Base-by-base conservation (phyloP, 2,888 invertebrate species). In the Phasia obesa region DNA sequence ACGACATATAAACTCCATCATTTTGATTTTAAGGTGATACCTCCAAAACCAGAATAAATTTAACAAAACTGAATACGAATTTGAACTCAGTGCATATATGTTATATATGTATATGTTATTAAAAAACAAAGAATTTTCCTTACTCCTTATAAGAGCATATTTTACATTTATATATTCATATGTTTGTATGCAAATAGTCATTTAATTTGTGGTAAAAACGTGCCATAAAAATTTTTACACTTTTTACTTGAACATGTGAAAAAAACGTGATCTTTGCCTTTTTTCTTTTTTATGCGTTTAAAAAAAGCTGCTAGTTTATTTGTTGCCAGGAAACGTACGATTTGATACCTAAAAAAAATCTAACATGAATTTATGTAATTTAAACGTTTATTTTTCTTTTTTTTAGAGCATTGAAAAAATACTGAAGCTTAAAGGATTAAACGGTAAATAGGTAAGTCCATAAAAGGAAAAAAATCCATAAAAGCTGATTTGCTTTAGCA, bases 221-320 rank as follows among this genome's bases (percentile, higher is more conserved):
- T 64, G 64, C 7, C 47, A 17, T 15, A 27, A 9, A 21, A 38
- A 19, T 38, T 13, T 6, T 13, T 64, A 27, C 19, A 9, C 27
- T 31, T 44, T 62, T 17, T 64, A 21, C 19, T 64, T 64, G 13
- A n/a, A 42, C 27, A 25, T 27, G 27, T 42, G 17, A 13, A 9
- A 31, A 11, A 65, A 31, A 67, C 65, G 65, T 67, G 65, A 67
- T 23, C 2, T 53, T 67, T 1, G 19, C 25, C 25, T 11, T 47
- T 25, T 51, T 67, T 31, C 11, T 23, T 15, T 15, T 67, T n/a
- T 47, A 19, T 47, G 25, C 62, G 17, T 47, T n/a, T 49, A 21
- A 35, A 2, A 65, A 35, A 51, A 65, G n/a, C 21, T 49, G 21
- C n/a, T 31, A n/a, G 27, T 27, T 64, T 19, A 47, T 64, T 64